Percentiles rank a stretch among this genome's conserved stretches.
Evolutionary conservation across 2,113 vertebrate genomes (phyloP).

Genomic region (Sinocyclocheilus anophthalmus): DNA sequence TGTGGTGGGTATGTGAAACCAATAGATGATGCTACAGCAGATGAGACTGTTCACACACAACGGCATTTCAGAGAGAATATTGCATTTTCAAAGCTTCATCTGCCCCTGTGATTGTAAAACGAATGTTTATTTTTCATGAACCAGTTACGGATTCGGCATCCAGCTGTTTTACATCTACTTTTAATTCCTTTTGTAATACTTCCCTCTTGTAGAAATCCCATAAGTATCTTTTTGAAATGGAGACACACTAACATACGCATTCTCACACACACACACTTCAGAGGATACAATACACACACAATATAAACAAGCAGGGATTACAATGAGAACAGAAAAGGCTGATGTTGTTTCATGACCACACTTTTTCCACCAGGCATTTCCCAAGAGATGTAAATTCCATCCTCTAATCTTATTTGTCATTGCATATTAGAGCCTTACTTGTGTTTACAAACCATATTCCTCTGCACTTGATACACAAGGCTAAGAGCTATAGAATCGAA

Average conservation of each 20-base stretch:
- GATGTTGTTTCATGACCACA: constrained; percentile 48
- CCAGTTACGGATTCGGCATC: constrained; percentile 24
- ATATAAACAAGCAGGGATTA: constrained; percentile 38
- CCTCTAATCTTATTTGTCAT: constrained; percentile 61
- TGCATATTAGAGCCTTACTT: constrained; percentile 52
- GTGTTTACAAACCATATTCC: constrained; percentile 59
- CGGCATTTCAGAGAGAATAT: neutral
- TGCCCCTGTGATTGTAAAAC: constrained; percentile 27
- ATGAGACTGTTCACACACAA: neutral
- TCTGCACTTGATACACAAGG: constrained; percentile 53
- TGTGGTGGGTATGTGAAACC: neutral
- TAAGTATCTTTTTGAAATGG: constrained; percentile 54
- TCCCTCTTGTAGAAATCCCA: constrained; percentile 41
- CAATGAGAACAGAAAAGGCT: constrained; percentile 26
- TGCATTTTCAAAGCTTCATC: constrained; percentile 15
- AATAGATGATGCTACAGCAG: neutral
- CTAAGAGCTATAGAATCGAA: constrained; percentile 53
- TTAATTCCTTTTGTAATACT: constrained; percentile 53
- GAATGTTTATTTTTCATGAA: constrained; percentile 50
- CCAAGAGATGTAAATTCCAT: constrained; percentile 52
- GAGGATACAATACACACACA: constrained; percentile 32
- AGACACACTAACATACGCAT: constrained; percentile 17
- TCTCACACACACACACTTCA: neutral
- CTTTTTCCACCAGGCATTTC: constrained; percentile 49
- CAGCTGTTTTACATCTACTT: constrained; percentile 55